Conservation (phyloP, 1,140 invertebrate genomes). For the Penaeus japonicus region DNA sequence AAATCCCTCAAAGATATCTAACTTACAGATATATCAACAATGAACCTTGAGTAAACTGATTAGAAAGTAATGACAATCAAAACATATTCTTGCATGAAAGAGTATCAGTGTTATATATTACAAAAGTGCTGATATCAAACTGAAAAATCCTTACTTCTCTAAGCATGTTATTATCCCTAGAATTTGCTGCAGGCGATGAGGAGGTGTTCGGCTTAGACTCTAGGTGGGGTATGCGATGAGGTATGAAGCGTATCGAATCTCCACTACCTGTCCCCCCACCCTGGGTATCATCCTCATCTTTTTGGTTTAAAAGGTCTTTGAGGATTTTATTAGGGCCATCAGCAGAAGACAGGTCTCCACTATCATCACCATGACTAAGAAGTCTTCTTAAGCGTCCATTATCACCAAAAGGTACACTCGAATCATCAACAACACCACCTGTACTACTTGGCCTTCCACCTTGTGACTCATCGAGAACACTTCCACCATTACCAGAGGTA, state of each 20-base stretch:
- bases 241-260: slow-evolving; percentile 23
- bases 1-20: no score
- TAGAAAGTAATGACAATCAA: no score
- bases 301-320: slow-evolving; percentile 48
- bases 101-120: no score
- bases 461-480: slow-evolving; percentile 26
- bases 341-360: slow-evolving; percentile 33
- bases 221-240: slow-evolving; percentile 16
- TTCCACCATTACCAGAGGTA: slow-evolving; percentile 43
- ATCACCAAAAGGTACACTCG: slow-evolving; percentile 16
- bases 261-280: neutral
- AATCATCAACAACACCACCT: slow-evolving; percentile 29
- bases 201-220: slow-evolving; percentile 20
- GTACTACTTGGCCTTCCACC: slow-evolving; percentile 39
- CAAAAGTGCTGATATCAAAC: neutral
- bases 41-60: no score
- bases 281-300: slow-evolving; percentile 45
- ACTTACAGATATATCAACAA: no score
- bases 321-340: slow-evolving; percentile 51
- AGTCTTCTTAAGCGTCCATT: slow-evolving; percentile 35
- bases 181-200: slow-evolving; percentile 35
- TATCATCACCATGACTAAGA: slow-evolving; percentile 21
- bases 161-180: slow-evolving; percentile 40
- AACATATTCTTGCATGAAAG: no score
- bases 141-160: slow-evolving; percentile 21